Conservation (phyloP, 2,113 vertebrate genomes). For the Periophthalmus modestus region DNA sequence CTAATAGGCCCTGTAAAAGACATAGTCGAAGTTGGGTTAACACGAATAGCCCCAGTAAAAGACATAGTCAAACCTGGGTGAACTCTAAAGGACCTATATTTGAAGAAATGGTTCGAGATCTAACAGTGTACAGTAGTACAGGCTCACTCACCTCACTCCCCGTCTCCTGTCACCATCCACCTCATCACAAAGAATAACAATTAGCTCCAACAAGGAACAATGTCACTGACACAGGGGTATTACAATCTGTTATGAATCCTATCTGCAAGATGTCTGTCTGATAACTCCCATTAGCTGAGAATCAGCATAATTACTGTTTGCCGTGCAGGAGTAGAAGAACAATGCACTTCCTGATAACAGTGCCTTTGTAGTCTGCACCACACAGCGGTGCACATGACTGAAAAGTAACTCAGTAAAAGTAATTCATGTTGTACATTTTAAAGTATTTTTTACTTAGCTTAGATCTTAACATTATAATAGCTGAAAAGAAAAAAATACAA, state of each 20-base stretch:
- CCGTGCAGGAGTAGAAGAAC: background rate
- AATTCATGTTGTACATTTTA: background rate
- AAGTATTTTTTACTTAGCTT: too few relatives aligned
- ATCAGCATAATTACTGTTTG: constrained; percentile 1
- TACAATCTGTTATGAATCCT: background rate
- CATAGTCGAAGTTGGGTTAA: background rate
- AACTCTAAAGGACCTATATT: constrained; percentile 1
- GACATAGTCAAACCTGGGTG: background rate
- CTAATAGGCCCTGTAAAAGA: constrained; percentile 2
- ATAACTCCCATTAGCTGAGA: constrained; percentile 4
- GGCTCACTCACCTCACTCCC: background rate
- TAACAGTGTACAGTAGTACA: background rate
- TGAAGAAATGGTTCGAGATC: background rate
- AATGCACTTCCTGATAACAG: background rate
- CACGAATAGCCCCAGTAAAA: constrained; percentile 6
- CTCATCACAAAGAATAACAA: background rate
- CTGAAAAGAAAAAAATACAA: too few relatives aligned
- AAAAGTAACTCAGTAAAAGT: background rate
- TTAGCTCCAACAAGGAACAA: constrained; percentile 1
- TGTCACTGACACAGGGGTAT: background rate
- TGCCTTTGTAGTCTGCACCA: background rate
- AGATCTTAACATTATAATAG: too few relatives aligned
- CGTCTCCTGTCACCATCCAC: background rate
- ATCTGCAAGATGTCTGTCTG: constrained; percentile 3
- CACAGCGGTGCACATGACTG: background rate